Percentiles rank a stretch among this genome's conserved stretches.
Evolutionary conservation across 2,888 invertebrate genomes (phyloP).

Genomic region (Cepaea hortensis): DNA sequence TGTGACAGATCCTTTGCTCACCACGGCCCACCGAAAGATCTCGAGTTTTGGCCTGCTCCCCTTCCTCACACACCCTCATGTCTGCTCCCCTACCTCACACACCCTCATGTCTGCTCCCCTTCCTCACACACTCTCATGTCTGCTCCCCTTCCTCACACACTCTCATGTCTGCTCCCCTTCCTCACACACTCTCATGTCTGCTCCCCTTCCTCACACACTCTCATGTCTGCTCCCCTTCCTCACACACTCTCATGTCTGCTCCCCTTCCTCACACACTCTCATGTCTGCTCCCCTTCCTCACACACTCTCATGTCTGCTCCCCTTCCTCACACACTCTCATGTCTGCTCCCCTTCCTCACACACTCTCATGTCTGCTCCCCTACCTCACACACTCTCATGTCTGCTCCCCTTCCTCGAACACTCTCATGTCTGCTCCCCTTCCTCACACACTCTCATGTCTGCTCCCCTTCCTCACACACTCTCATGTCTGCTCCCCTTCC

Average conservation of each 20-base stretch:
- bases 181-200: too few species aligned
- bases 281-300: not conserved
- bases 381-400: not conserved
- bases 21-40: not conserved
- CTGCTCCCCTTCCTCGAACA: not conserved
- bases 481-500: not conserved
- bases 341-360: not conserved
- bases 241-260: not conserved
- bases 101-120: not conserved
- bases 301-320: not conserved
- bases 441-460: not conserved
- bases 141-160: too few species aligned
- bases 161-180: too few species aligned
- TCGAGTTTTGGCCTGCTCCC: not conserved
- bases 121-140: not conserved
- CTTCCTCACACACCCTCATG: not conserved
- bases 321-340: not conserved
- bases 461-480: not conserved
- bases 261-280: not conserved
- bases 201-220: too few species aligned
- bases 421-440: not conserved
- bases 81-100: not conserved
- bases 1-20: not conserved
- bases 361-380: not conserved
- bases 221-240: too few species aligned